These are phyloP conservation scores for Eriosoma lanigerum DNA, from an alignment of 1,140 invertebrate species.

Conservation along the genomic window DNA sequence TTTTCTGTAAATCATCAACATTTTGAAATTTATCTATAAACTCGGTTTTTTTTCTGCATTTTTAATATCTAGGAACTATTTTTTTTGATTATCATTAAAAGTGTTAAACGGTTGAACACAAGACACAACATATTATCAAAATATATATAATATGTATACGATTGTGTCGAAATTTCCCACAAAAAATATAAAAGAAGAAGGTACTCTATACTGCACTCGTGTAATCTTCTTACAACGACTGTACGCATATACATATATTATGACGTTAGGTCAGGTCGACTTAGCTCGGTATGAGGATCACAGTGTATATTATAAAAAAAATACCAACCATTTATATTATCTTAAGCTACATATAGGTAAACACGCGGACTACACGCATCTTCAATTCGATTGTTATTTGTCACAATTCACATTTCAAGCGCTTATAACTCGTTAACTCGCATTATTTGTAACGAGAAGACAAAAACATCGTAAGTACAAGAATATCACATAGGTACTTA, in stretches of 20 bases:
- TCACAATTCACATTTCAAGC: not conserved
- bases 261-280: no score
- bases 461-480: not conserved
- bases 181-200: no score
- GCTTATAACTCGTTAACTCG: conserved; percentile 13
- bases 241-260: no score
- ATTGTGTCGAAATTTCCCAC: no score
- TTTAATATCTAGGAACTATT: not conserved
- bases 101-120: no score
- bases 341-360: not conserved
- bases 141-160: no score
- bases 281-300: no score
- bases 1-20: conserved; percentile 19
- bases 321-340: not conserved
- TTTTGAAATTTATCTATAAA: not conserved
- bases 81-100: not conserved
- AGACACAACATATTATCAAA: no score
- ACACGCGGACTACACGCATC: not conserved
- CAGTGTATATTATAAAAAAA: no score
- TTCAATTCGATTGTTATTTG: conserved; percentile 17
- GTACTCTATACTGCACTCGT: no score
- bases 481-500: no score
- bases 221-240: no score
- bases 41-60: not conserved
- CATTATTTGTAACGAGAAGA: not conserved